phyloP scores from a whole-genome alignment of 2,797 vertebrate species.

The Serranus cabrilla region DNA sequence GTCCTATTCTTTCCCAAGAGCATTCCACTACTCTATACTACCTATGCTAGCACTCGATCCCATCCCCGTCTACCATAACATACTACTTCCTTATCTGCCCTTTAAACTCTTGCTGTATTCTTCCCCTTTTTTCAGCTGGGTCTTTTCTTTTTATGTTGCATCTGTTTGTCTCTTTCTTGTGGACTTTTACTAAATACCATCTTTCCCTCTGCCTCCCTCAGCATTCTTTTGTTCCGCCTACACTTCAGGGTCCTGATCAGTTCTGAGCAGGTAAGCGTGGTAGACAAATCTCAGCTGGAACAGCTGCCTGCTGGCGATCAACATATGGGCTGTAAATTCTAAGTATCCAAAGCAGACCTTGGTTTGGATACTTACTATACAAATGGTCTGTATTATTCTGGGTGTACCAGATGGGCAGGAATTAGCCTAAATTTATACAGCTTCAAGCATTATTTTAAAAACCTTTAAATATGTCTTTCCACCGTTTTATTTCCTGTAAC shows the following conservation, averaged over 20 bases:
- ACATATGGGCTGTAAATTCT: slow-evolving; percentile 18
- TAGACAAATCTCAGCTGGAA: slow-evolving; percentile 25
- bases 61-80: neutral
- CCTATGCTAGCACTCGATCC: neutral
- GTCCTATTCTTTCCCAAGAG: neutral
- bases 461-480: neutral
- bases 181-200: neutral
- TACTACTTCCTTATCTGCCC: neutral
- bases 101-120: neutral
- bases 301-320: slow-evolving; percentile 19
- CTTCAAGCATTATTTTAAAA: slow-evolving; percentile 8
- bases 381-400: slow-evolving; percentile 15
- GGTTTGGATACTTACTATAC: slow-evolving; percentile 4
- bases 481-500: slow-evolving; percentile 3
- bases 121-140: neutral
- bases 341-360: slow-evolving; percentile 20
- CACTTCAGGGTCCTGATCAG: neutral
- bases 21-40: neutral
- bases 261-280: neutral
- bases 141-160: neutral
- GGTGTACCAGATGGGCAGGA: slow-evolving; percentile 8
- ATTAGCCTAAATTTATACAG: neutral
- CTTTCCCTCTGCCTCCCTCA: neutral
- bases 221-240: neutral
- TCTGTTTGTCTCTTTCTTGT: neutral